Evolutionary conservation across 2,888 invertebrate species (phyloP), one percentile per base, ranked within the genome.

Genomic region (Drosophila paranaensis): DNA sequence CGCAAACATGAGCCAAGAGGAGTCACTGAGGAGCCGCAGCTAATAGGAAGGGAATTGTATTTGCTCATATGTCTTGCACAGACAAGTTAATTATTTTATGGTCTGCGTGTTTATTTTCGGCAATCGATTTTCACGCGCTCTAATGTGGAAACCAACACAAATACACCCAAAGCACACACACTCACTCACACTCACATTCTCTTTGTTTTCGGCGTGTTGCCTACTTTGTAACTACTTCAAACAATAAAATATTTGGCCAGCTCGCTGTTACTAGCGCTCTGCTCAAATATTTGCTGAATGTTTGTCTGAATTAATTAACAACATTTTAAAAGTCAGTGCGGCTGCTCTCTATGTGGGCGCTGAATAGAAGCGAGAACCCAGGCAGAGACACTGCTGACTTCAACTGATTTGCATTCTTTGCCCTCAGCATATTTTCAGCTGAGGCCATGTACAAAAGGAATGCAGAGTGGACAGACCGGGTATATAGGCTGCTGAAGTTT

Each of bases 291-390:
- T 86, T 85, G 75, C 77, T 66, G 84, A 87, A 74, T 88, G 81
- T 80, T 88, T 90, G 87, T 80, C 89, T 76, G 87, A 86, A 90
- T 90, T 86, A 86, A 86, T 86, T 90, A 90, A 86, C 80, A 88
- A 73, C 69, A 70, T 74, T 78, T 71, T 64, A 54, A 62, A 62
- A 77, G 72, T 60, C 77, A 33, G 25, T 30, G n/a, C 27, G 20
- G n/a, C 27, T 13, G 6, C n/a, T 16, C 27, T n/a, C 0, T 39
- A 65, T 55, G 57, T 43, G 42, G n/a, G 25, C 16, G 27, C 27
- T 16, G n/a, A 48, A 27, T 33, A 33, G 30, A 2, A 30, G n/a
- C 33, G 2, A 30, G 33, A 1, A 10, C 35, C 35, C 16, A n/a
- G 40, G 16, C 42, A 35, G 55, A 51, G 45, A 35, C 8, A 46